phyloP scores from a whole-genome alignment of 2,888 invertebrate species.

The Ligdia adustata region DNA sequence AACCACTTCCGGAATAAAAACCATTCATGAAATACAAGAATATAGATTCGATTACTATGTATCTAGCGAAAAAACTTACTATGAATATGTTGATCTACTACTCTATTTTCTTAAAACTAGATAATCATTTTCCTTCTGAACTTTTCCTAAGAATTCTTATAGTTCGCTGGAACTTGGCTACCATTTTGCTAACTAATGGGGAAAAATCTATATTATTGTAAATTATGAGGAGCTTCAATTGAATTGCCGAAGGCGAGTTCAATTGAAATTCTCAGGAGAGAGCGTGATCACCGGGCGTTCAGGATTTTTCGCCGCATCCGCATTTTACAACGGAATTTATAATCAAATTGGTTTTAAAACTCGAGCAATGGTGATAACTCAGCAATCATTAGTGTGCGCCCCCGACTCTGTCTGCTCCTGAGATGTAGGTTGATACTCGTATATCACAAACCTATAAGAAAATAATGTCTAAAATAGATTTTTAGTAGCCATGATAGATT shows the following conservation, averaged over 20 bases:
- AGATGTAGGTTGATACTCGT: no score
- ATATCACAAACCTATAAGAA: no score
- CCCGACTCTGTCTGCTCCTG: no score
- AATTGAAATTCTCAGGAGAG: conserved; percentile 25
- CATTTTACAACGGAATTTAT: conserved; percentile 25
- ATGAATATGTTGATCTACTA: no score
- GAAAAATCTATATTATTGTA: conserved; percentile 18
- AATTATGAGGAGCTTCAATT: conserved; percentile 15
- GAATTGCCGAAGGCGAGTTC: no score
- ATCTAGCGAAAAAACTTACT: no score
- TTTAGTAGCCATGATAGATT: no score
- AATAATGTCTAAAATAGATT: no score
- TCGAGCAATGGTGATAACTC: conserved; percentile 1
- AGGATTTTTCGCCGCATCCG: conserved; percentile 29
- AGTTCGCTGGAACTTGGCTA: neutral
- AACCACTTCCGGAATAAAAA: neutral
- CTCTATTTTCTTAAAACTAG: no score
- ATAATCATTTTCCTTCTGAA: no score
- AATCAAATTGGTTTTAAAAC: conserved; percentile 24
- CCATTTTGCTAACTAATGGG: conserved; percentile 11
- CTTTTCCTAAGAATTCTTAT: neutral
- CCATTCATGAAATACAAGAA: neutral
- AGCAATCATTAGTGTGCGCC: no score
- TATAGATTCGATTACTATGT: no score
- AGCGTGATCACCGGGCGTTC: conserved; percentile 18